Evolutionary conservation across 2,888 invertebrate species (phyloP).

Genomic region (Branchipolynoe longqiensis): DNA sequence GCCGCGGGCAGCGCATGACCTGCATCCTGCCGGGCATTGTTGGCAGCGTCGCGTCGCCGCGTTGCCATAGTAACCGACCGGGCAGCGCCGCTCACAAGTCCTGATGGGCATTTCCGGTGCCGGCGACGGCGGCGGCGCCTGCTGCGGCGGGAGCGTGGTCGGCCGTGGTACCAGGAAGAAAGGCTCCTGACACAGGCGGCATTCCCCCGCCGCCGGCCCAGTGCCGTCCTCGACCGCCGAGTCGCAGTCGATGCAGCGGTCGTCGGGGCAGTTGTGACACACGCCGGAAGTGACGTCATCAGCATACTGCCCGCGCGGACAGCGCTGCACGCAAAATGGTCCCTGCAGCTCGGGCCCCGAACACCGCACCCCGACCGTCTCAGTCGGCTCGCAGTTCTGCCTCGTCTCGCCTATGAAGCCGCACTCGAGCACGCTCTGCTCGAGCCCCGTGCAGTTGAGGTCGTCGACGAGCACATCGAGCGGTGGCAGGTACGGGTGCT

Average conservation of each 20-base stretch:
- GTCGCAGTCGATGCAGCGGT: slow-evolving; percentile 33
- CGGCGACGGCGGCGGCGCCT: not conserved
- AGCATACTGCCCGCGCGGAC: slow-evolving; percentile 58
- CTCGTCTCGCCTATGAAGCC: not conserved
- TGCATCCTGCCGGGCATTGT: slow-evolving; percentile 56
- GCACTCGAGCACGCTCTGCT: slow-evolving; percentile 57
- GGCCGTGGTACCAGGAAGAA: slow-evolving; percentile 43
- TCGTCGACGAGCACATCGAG: slow-evolving; percentile 56
- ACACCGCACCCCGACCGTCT: slow-evolving; percentile 59
- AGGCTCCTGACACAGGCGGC: slow-evolving; percentile 21
- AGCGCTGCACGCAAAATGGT: slow-evolving; percentile 35
- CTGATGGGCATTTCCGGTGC: not conserved
- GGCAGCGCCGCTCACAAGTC: slow-evolving; percentile 48
- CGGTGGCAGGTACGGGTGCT: slow-evolving; percentile 43
- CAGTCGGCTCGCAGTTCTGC: slow-evolving; percentile 60
- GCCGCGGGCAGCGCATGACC: not conserved
- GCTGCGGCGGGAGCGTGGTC: no score
- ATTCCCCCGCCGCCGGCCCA: slow-evolving; percentile 14
- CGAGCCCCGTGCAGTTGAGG: slow-evolving; percentile 40
- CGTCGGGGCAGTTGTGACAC: slow-evolving; percentile 51
- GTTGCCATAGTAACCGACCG: slow-evolving; percentile 58
- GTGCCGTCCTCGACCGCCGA: not conserved
- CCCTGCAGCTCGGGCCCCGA: slow-evolving; percentile 54
- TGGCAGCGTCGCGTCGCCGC: slow-evolving; percentile 34
- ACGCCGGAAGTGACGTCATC: not conserved